Evolutionary conservation across 2,797 vertebrate species (phyloP).

Genomic region (Zenarchopterus dispar): DNA sequence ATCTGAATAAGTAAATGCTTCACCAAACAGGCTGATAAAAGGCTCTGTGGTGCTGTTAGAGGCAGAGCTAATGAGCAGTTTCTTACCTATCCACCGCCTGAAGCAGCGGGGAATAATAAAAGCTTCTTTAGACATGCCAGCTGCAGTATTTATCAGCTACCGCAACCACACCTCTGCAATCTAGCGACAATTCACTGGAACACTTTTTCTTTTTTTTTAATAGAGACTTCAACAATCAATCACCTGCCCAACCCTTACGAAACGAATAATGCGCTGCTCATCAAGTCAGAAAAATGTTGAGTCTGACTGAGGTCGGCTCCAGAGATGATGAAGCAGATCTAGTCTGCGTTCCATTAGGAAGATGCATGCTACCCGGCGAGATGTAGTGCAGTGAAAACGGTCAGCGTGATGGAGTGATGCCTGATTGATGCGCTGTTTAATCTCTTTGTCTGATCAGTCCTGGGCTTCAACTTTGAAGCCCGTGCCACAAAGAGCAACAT

Average conservation of each 20-base stretch:
- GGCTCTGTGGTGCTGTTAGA: no score
- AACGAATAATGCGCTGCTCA: constrained; percentile 3
- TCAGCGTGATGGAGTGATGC: constrained; percentile 39
- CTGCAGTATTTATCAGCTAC: neutral
- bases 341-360: constrained; percentile 15
- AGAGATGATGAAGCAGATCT: constrained; percentile 6
- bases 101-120: no score
- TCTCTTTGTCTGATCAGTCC: constrained; percentile 49
- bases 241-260: neutral
- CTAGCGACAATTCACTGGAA: neutral
- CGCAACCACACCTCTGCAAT: neutral
- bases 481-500: constrained; percentile 23
- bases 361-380: constrained; percentile 22
- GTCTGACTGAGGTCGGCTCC: constrained; percentile 2
- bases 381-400: constrained; percentile 21
- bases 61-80: no score
- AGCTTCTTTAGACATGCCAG: neutral
- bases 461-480: constrained; percentile 25
- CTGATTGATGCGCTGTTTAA: constrained; percentile 47
- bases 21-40: no score
- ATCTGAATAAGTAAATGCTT: no score
- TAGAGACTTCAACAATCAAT: constrained; percentile 9
- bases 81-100: no score
- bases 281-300: neutral
- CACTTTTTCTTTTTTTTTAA: constrained; percentile 4